A percentile compares a stretch with the other conserved stretches of the same genome.
Conservation (phyloP, 2,888 invertebrate species). For the Julus scandinavius region DNA sequence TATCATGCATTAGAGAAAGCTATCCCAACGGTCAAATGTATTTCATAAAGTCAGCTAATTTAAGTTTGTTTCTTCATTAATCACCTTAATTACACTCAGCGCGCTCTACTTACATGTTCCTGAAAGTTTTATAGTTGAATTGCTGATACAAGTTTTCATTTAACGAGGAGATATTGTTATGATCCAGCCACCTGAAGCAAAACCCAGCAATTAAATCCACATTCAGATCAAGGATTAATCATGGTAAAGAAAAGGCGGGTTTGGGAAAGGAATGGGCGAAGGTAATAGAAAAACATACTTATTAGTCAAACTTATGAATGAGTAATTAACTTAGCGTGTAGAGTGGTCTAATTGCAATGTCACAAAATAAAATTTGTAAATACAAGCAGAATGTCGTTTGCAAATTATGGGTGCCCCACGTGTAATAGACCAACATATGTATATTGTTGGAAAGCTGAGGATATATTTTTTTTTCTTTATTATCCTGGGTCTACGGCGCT, state of each 20-base stretch:
- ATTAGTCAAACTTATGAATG: constrained; percentile 22
- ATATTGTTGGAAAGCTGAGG: no score
- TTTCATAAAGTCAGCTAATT: no score
- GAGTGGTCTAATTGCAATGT: neutral
- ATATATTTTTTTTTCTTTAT: neutral
- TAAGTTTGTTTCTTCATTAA: no score
- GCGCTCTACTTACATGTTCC: constrained; percentile 43
- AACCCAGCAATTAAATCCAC: neutral
- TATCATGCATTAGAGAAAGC: no score
- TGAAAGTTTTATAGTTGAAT: constrained; percentile 40
- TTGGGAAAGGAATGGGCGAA: neutral
- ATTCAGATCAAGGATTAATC: neutral
- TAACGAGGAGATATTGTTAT: constrained; percentile 48
- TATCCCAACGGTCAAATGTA: no score
- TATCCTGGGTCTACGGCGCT: no score
- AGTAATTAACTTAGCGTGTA: neutral
- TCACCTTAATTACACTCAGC: no score
- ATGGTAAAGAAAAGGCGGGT: neutral
- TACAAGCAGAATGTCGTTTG: neutral
- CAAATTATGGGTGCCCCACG: neutral
- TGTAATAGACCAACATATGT: no score
- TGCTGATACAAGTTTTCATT: constrained; percentile 42
- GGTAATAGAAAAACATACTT: neutral
- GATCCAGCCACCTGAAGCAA: constrained; percentile 47
- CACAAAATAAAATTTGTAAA: neutral